Conservation (phyloP, 2,888 invertebrate species). For the Macrosiphum euphorbiae region DNA sequence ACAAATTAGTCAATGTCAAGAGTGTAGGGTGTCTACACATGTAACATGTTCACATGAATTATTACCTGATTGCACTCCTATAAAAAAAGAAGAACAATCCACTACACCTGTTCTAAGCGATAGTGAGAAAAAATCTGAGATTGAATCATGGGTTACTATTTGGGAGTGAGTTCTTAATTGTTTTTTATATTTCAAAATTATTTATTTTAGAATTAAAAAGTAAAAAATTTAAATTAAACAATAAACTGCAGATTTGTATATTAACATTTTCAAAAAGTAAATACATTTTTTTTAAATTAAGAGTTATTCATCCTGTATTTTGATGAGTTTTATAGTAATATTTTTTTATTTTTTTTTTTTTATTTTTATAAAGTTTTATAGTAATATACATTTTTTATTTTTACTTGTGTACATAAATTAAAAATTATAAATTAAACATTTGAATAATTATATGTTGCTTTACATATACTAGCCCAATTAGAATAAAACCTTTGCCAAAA, state of each 20-base stretch:
- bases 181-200: background rate
- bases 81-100: constrained; percentile 28
- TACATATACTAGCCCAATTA: too few relatives aligned
- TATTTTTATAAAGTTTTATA: too few relatives aligned
- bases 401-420: too few relatives aligned
- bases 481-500: too few relatives aligned
- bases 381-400: too few relatives aligned
- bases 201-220: background rate
- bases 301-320: too few relatives aligned
- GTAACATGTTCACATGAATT: constrained; percentile 62
- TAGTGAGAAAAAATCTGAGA: background rate
- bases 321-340: too few relatives aligned
- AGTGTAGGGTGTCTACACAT: constrained; percentile 64
- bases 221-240: background rate
- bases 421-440: too few relatives aligned
- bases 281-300: too few relatives aligned
- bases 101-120: background rate
- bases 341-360: too few relatives aligned
- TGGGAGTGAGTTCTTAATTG: constrained; percentile 48
- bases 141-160: constrained; percentile 60
- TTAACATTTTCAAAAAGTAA: background rate
- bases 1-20: constrained; percentile 64
- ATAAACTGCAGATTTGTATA: background rate
- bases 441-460: too few relatives aligned
- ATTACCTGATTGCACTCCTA: constrained; percentile 55